phyloP scores from a whole-genome alignment of 2,797 vertebrate genomes.

The Cheirogaleus major region DNA sequence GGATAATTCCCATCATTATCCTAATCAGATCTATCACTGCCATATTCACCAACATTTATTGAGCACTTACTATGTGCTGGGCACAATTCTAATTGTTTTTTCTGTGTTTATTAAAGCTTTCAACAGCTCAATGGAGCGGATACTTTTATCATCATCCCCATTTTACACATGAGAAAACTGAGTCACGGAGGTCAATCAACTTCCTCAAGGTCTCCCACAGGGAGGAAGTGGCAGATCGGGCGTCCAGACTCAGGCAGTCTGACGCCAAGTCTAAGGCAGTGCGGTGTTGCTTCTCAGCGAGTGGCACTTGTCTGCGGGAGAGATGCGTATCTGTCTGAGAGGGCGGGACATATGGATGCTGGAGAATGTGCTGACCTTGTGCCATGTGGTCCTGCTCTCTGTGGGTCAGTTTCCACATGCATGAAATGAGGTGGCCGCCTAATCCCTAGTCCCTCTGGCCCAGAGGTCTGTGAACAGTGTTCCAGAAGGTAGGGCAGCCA shows the following conservation, averaged over 20 bases:
- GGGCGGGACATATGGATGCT: rapidly evolving
- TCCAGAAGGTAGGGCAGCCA: neutral
- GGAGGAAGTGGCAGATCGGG: neutral
- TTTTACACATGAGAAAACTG: neutral
- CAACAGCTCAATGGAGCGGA: neutral
- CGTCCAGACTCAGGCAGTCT: neutral
- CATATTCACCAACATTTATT: neutral
- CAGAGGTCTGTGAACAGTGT: too few species aligned
- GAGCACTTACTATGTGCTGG: neutral
- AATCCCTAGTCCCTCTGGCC: neutral
- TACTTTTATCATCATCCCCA: neutral
- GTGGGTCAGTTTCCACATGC: neutral
- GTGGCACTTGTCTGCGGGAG: neutral
- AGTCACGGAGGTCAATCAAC: neutral
- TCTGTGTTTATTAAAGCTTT: neutral
- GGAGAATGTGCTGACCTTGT: neutral
- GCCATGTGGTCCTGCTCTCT: neutral
- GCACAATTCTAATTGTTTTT: neutral
- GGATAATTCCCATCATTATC: neutral
- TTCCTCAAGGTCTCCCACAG: neutral
- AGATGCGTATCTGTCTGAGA: neutral
- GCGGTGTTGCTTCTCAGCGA: rapidly evolving
- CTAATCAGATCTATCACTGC: neutral
- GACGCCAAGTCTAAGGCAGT: neutral
- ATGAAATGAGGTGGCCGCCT: neutral